These are phyloP conservation scores for Myodes glareolus DNA, from an alignment of 2,113 vertebrate species.

Conservation along the genomic window DNA sequence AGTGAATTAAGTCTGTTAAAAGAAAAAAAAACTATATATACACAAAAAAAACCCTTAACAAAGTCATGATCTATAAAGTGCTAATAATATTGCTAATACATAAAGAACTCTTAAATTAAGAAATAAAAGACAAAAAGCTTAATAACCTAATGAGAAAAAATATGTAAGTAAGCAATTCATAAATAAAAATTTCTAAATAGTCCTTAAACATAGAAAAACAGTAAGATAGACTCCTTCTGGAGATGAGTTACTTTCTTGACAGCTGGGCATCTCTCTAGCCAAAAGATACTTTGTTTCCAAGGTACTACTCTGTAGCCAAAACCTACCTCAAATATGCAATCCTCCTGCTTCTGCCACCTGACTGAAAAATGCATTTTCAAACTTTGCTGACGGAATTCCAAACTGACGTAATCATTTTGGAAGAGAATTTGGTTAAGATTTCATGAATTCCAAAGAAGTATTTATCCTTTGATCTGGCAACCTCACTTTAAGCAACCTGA, in stretches of 20 bases:
- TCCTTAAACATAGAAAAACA: not conserved
- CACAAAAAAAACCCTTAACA: not conserved
- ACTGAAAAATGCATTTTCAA: not conserved
- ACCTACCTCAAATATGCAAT: not conserved
- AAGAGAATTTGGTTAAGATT: not conserved
- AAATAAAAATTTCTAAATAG: not conserved
- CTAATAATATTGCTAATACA: not conserved
- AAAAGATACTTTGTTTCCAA: not conserved
- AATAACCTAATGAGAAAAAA: not conserved
- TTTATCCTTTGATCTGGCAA: not conserved
- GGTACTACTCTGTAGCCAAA: not conserved
- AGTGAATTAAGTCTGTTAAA: too few species aligned
- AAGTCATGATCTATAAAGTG: not conserved
- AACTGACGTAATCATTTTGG: constrained; percentile 29
- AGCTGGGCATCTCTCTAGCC: not conserved
- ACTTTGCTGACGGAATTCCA: constrained; percentile 22
- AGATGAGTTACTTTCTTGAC: not conserved
- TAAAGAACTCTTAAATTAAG: not conserved
- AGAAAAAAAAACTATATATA: too few species aligned
- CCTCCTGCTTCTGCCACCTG: not conserved
- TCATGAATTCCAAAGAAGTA: not conserved
- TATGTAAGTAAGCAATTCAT: not conserved
- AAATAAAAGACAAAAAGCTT: not conserved
- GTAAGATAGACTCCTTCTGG: not conserved
- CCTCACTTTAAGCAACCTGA: constrained; percentile 6